Percentiles rank a stretch among this genome's conserved stretches.
These are phyloP conservation scores for Chrysocyon brachyurus DNA, from an alignment of 2,797 vertebrate genomes.

Conservation along the genomic window DNA sequence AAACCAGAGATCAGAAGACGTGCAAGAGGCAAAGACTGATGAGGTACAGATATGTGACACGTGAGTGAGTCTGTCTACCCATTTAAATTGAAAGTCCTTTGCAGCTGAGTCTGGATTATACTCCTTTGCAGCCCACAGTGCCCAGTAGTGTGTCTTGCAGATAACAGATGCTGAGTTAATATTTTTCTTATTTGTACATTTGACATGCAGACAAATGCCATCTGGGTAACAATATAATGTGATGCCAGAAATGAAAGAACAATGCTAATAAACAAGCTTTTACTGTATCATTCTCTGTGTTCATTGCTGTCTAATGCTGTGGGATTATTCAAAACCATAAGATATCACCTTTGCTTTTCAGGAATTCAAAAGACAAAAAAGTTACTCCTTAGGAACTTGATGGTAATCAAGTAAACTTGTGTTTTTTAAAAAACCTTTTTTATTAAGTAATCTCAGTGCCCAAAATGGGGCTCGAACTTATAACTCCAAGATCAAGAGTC, in stretches of 20 bases:
- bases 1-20: not conserved
- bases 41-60: not conserved
- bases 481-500: not conserved
- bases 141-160: not conserved
- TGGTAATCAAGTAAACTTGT: not conserved
- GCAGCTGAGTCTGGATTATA: not conserved
- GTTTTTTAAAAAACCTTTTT: not conserved
- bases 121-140: not conserved
- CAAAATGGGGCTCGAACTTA: not conserved
- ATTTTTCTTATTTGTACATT: not conserved
- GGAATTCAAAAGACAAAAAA: not conserved
- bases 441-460: not conserved
- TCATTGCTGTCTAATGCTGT: not conserved
- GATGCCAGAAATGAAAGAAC: not conserved
- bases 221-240: not conserved
- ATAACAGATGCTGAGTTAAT: not conserved
- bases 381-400: not conserved
- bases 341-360: not conserved
- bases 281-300: not conserved
- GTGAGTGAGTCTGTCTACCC: not conserved
- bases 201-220: not conserved
- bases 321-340: not conserved
- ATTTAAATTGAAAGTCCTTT: not conserved
- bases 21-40: not conserved
- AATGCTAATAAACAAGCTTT: not conserved